Conservation (phyloP, 1,140 invertebrate genomes). For the Ostrea edulis region DNA sequence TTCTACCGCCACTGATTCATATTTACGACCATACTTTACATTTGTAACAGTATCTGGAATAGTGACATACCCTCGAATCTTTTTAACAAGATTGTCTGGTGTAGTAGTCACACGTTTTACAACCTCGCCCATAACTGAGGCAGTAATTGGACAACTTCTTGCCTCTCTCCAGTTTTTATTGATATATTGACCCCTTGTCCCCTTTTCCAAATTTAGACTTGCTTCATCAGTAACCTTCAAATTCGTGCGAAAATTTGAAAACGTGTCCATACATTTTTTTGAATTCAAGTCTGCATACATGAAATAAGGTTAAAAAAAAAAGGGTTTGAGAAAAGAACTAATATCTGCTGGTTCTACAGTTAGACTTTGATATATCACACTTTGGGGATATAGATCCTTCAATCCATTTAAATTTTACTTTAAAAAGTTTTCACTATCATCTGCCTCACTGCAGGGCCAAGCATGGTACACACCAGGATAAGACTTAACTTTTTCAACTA, state of each 20-base stretch:
- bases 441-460: background rate
- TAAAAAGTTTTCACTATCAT: background rate
- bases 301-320: background rate
- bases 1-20: conserved; percentile 17
- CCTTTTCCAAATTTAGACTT: background rate
- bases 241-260: background rate
- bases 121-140: conserved; percentile 34
- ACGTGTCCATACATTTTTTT: background rate
- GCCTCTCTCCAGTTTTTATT: conserved; percentile 47
- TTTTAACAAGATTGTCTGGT: conserved; percentile 39
- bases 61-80: conserved; percentile 25
- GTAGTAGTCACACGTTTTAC: conserved; percentile 7
- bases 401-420: background rate
- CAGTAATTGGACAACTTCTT: conserved; percentile 14
- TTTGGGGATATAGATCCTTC: conserved; percentile 15
- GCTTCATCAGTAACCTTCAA: no score
- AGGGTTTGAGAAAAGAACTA: background rate
- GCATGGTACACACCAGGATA: conserved; percentile 13
- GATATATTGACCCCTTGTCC: conserved; percentile 32
- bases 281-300: background rate
- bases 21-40: conserved; percentile 29
- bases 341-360: background rate
- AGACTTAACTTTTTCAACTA: background rate
- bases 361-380: conserved; percentile 31
- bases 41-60: conserved; percentile 40